phyloP scores from a whole-genome alignment of 64 coral and sea anemone genomes.

The Pocillopora verrucosa region DNA sequence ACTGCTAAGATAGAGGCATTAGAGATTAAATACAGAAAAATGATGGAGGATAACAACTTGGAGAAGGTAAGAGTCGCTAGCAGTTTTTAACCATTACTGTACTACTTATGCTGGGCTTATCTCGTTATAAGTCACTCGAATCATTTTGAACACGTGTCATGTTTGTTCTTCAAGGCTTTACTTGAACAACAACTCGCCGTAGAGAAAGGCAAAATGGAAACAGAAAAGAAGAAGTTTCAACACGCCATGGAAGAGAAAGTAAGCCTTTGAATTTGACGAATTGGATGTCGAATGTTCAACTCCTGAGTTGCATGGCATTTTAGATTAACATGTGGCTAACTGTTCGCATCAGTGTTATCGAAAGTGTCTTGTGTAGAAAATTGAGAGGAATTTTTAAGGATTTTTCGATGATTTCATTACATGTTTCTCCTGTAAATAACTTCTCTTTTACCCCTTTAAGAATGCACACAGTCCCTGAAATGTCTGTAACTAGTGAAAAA shows the following conservation, averaged over 20 bases:
- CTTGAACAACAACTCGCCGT: conserved; percentile 89
- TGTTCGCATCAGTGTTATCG: too few species aligned
- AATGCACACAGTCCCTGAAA: too few species aligned
- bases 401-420: too few species aligned
- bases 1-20: conserved; percentile 72
- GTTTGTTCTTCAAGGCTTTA: conserved; percentile 43
- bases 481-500: too few species aligned
- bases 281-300: not conserved
- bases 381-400: too few species aligned
- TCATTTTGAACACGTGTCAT: not conserved
- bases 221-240: conserved; percentile 84
- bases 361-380: too few species aligned
- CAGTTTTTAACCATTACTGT: not conserved
- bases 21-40: conserved; percentile 68
- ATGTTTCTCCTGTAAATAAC: too few species aligned
- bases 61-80: conserved; percentile 69
- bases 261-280: not conserved
- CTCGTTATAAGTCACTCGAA: not conserved
- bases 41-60: conserved; percentile 76
- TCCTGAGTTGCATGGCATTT: not conserved
- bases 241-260: conserved; percentile 81
- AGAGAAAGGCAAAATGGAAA: conserved; percentile 81
- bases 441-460: too few species aligned
- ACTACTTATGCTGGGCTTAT: not conserved
- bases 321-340: too few species aligned